These are phyloP conservation scores for Bubo bubo DNA, from an alignment of 2,113 vertebrate genomes.

Conservation along the genomic window DNA sequence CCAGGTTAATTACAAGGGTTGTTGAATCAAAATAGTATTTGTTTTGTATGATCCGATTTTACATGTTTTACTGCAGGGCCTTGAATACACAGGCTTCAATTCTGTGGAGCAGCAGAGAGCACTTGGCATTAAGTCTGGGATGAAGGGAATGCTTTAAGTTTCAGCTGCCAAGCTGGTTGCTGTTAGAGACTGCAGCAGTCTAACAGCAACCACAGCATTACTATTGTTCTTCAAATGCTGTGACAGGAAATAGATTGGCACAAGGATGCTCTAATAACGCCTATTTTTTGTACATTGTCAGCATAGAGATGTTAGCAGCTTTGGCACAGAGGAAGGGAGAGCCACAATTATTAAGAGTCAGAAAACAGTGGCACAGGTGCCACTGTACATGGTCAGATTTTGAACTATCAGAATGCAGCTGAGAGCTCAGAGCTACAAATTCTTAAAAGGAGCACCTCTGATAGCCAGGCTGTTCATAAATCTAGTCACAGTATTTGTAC, in stretches of 20 bases:
- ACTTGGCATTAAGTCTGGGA: background rate
- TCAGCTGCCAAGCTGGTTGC: background rate
- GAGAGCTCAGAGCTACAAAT: background rate
- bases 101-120: background rate
- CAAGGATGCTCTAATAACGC: background rate
- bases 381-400: background rate
- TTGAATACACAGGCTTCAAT: background rate
- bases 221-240: background rate
- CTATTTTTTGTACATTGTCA: background rate
- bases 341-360: background rate
- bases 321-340: background rate
- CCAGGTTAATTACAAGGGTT: background rate
- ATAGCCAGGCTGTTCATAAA: background rate
- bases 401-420: background rate
- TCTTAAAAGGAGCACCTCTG: background rate
- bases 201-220: background rate
- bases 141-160: background rate
- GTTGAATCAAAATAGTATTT: background rate
- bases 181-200: background rate
- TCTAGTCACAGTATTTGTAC: background rate
- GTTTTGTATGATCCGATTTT: background rate
- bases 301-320: background rate
- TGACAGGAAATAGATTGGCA: background rate
- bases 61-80: background rate
- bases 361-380: background rate